Base-by-base conservation (phyloP, 2,113 vertebrate species). In the Sinocyclocheilus maitianheensis region DNA sequence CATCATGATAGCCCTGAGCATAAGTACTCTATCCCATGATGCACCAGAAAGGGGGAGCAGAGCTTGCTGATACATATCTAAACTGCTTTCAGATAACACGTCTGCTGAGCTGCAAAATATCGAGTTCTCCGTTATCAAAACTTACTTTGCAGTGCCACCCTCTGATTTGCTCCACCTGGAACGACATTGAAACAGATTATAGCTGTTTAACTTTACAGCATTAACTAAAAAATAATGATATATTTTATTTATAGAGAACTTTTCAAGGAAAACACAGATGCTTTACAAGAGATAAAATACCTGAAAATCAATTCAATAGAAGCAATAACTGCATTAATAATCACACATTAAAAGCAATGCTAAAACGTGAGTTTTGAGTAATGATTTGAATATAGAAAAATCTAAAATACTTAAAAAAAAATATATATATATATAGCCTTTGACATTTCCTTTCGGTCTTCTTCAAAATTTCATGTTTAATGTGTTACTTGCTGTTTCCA, bases 101-200 rank as follows among this genome's bases (percentile, higher is more conserved):
- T 20, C 14, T 37, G 65, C 14, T 69, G 16, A 69, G 14, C 65
- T 67, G 63, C 6, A 74, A 46, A 74, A 20, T 16, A 24, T 26
- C 16, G 51, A 24, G 37, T 16, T 37, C 20, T 71, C 37, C 3
- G 4, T 14, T n/a, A 60, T 81, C 26, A 51, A 62, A 62, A 94
- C 96, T 96, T 92, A 97, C 96, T 96, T 97, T 78, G 95, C 95
- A 85, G 93, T 91, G 30, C 95, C 95, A 58, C 96, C 95, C 4
- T 97, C 96, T 5, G 94, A 88, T 89, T 96, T 97, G 89, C 88
- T 96, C 97, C 97, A 97, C 90, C 97, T 97, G 90, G 6, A 85
- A 79, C 87, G 4, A 89, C 43, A 91, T 83, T 51, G 58, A 81
- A 85, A 3, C 13, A 67, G 26, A 81, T 78, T 24, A 72, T 37